Evolutionary conservation across 2,888 invertebrate genomes (phyloP).

Genomic region (Acholoe squamosa): DNA sequence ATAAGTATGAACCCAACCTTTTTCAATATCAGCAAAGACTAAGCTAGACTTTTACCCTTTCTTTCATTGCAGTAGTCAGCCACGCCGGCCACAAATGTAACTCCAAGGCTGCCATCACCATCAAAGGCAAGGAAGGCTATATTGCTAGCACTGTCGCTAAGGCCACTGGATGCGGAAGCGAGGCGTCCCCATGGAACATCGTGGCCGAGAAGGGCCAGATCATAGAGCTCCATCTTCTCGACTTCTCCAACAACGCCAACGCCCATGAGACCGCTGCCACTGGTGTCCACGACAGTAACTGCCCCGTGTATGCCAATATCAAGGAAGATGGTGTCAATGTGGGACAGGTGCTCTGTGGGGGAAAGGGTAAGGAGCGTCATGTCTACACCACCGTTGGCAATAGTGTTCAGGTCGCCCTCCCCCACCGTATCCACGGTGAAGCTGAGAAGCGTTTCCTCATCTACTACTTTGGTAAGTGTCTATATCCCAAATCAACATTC

Average conservation of each 20-base stretch:
- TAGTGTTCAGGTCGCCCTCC: conserved; percentile 38
- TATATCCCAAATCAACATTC: background rate
- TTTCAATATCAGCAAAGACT: too few species aligned
- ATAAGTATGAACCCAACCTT: too few species aligned
- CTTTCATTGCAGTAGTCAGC: conserved; percentile 33
- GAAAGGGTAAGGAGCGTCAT: conserved; percentile 62
- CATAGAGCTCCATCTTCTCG: conserved; percentile 56
- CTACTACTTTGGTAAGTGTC: conserved; percentile 54
- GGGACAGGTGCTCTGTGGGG: conserved; percentile 61
- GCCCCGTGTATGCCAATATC: conserved; percentile 63
- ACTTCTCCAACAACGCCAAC: conserved; percentile 51
- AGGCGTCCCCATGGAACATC: conserved; percentile 59
- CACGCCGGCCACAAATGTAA: conserved; percentile 48
- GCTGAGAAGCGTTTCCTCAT: conserved; percentile 58
- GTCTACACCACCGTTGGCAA: conserved; percentile 62
- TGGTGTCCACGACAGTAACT: conserved; percentile 40
- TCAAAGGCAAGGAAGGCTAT: conserved; percentile 58
- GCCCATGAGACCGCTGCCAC: background rate
- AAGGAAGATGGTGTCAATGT: conserved; percentile 60
- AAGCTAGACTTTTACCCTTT: too few species aligned
- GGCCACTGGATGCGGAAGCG: conserved; percentile 58
- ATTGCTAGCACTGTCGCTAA: conserved; percentile 60
- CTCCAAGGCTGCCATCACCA: background rate
- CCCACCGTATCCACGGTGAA: conserved; percentile 14
- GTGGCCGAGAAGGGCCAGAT: conserved; percentile 58